Evolutionary conservation across 2,888 invertebrate genomes (phyloP).

Genomic region (Eupithecia pulchellata): DNA sequence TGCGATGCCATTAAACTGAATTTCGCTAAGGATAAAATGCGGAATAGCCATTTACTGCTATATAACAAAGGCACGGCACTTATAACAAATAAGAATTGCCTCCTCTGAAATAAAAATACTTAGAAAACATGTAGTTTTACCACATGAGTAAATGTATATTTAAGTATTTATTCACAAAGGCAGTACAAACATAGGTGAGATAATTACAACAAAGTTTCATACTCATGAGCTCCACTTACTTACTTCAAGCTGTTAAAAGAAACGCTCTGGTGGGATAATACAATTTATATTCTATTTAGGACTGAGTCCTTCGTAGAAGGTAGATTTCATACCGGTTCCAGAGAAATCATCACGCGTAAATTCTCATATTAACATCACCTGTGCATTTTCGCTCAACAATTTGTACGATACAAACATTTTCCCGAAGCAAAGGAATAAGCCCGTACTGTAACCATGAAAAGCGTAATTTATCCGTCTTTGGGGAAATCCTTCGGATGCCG

Average conservation of each 20-base stretch:
- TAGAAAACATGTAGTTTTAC: not conserved
- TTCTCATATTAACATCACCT: conserved; percentile 39
- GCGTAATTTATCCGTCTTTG: conserved; percentile 77
- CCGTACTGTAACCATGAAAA: conserved; percentile 66
- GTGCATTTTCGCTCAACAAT: conserved; percentile 33
- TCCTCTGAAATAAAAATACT: not conserved
- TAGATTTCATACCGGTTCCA: conserved; percentile 36
- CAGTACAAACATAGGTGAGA: not conserved
- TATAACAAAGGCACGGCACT: not conserved
- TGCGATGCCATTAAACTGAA: conserved; percentile 40
- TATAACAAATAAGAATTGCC: not conserved
- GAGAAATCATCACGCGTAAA: conserved; percentile 40
- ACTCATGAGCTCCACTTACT: not conserved
- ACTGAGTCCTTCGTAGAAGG: conserved; percentile 35
- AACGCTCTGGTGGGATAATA: conserved; percentile 20
- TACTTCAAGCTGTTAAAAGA: not conserved
- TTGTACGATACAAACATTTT: conserved; percentile 45
- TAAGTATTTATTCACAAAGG: not conserved
- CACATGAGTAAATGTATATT: not conserved
- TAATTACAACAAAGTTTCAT: not conserved
- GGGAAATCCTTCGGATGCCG: conserved; percentile 73
- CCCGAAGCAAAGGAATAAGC: conserved; percentile 39
- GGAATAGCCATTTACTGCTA: conserved; percentile 12
- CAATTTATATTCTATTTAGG: conserved; percentile 41
- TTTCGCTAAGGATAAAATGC: conserved; percentile 20